Conservation (phyloP, 2,888 invertebrate species). For the Cremastinae sp. region DNA sequence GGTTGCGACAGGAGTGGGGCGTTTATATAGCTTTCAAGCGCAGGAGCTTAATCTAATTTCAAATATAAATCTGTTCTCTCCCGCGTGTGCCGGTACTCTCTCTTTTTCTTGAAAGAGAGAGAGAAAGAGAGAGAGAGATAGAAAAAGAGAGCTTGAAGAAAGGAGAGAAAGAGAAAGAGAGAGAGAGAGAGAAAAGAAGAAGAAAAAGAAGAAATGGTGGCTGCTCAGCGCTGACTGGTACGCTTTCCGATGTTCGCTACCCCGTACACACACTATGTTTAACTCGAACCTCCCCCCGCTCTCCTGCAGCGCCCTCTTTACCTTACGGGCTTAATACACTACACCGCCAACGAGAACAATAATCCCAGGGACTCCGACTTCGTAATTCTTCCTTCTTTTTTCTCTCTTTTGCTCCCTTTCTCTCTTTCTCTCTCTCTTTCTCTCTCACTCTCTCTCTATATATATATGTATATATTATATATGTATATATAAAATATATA, state of each 20-base stretch:
- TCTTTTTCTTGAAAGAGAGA: conserved; percentile 55
- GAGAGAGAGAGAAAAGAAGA: conserved; percentile 21
- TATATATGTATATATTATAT: too few species aligned
- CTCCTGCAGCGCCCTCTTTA: conserved; percentile 24
- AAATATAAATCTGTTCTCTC: conserved; percentile 80
- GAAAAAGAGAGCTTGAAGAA: not conserved
- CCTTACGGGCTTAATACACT: conserved; percentile 58
- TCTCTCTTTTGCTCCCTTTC: conserved; percentile 35
- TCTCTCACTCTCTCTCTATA: conserved; percentile 55
- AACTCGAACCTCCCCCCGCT: conserved; percentile 2
- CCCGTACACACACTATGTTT: conserved; percentile 12
- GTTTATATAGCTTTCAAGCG: conserved; percentile 80
- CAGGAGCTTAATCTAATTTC: conserved; percentile 81
- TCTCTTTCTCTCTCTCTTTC: conserved; percentile 15
- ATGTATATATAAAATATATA: too few species aligned
- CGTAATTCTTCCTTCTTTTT: conserved; percentile 55
- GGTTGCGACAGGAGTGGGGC: conserved; percentile 69
- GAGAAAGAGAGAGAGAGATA: conserved; percentile 34
- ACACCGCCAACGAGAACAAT: conserved; percentile 62
- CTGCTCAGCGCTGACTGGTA: conserved; percentile 36
- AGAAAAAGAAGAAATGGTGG: conserved; percentile 14
- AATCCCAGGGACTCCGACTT: conserved; percentile 57
- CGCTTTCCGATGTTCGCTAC: conserved; percentile 24
- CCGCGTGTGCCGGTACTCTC: conserved; percentile 65
- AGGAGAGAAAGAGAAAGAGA: conserved; percentile 30